These are phyloP conservation scores for Drosophila tropicalis DNA, from an alignment of 1,140 invertebrate species.

Conservation along the genomic window DNA sequence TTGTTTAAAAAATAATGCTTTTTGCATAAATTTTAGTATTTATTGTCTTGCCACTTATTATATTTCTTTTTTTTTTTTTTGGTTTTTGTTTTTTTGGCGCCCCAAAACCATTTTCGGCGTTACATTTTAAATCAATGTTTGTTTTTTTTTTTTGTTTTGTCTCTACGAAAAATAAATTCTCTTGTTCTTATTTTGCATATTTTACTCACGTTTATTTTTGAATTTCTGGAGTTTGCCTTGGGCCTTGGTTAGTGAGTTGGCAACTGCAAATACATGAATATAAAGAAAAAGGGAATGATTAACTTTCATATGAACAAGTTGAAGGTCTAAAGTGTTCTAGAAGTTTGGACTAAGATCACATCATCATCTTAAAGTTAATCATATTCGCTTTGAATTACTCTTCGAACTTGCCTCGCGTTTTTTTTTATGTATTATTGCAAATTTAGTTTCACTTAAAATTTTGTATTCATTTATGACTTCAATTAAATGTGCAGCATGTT, in stretches of 20 bases:
- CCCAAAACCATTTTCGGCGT: constrained; percentile 58
- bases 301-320: neutral
- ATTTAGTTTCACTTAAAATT: constrained; percentile 12
- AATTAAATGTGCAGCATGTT: constrained; percentile 6
- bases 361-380: neutral
- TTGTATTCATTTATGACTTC: constrained; percentile 16
- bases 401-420: neutral
- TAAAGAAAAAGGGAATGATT: neutral
- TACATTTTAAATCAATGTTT: constrained; percentile 78
- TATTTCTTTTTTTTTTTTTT: no score
- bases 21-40: constrained; percentile 53
- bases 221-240: constrained; percentile 42
- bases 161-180: constrained; percentile 19
- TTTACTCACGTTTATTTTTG: constrained; percentile 35
- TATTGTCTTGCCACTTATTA: constrained; percentile 38
- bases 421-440: neutral
- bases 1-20: constrained; percentile 65
- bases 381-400: neutral
- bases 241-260: constrained; percentile 32
- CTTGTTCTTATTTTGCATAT: constrained; percentile 4
- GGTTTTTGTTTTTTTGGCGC: constrained; percentile 36
- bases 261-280: constrained; percentile 48
- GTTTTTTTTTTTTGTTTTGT: no score
- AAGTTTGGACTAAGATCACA: no score
- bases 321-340: no score